Conservation (phyloP, 2,888 invertebrate species). For the Oligia fasciuncula region DNA sequence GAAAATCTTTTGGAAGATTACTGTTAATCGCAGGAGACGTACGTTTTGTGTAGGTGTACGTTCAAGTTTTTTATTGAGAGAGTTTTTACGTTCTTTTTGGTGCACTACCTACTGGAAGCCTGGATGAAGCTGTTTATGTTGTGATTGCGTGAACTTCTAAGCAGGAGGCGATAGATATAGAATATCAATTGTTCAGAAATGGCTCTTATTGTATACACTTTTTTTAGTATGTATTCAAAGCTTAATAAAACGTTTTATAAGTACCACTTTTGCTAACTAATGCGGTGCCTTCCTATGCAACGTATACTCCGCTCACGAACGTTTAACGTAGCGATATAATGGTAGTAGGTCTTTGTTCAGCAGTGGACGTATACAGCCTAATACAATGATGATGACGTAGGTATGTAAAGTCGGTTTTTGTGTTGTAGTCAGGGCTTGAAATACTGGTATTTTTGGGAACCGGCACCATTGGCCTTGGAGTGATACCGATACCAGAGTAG, state of each 20-base stretch:
- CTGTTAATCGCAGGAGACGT: slow-evolving; percentile 36
- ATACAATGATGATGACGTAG: background rate
- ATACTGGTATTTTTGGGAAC: background rate
- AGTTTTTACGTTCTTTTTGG: background rate
- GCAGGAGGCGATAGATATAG: no score
- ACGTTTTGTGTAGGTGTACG: background rate
- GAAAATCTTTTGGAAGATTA: slow-evolving; percentile 37
- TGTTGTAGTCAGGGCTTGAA: background rate
- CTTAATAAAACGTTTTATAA: background rate
- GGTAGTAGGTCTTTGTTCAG: slow-evolving; percentile 14
- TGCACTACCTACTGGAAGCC: background rate
- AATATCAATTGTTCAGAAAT: background rate
- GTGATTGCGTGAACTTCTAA: background rate
- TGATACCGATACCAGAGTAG: no score
- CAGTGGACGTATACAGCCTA: background rate
- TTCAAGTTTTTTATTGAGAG: slow-evolving; percentile 26
- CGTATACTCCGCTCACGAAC: background rate
- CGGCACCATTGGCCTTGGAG: no score
- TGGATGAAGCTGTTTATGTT: background rate
- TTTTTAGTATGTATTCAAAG: background rate
- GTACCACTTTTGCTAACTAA: slow-evolving; percentile 3
- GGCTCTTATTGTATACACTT: background rate
- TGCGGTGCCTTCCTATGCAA: background rate
- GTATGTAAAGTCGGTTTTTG: background rate
- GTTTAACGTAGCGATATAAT: slow-evolving; percentile 6